Evolutionary conservation across 2,113 vertebrate genomes (phyloP), one percentile per base, ranked within the genome.

Genomic region (Psilopogon haemacephalus): DNA sequence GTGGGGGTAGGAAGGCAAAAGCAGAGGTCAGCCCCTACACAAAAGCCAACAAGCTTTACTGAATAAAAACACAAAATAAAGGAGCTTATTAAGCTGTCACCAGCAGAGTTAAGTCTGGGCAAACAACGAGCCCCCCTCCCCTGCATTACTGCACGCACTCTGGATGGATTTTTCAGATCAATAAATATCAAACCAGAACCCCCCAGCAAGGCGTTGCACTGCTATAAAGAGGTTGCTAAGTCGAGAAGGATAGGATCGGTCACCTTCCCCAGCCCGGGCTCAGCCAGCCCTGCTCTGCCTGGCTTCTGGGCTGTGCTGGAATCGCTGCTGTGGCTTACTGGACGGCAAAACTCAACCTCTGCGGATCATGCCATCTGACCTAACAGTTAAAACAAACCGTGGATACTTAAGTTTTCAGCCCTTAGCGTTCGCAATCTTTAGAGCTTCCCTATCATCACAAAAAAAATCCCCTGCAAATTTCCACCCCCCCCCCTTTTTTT

Each of bases 41-140:
- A 97, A 97, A 96, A 97, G 95, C 88, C 24, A 58, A 97, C 94
- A 97, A 97, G 95, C 93, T 91, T 91, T 86, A 74, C 65, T 90
- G 95, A 96, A 97, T 84, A 94, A 95, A 95, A 97, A 96, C 89
- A 95, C 95, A 93, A 96, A 97, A 95, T 96, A 94, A 93, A 97
- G 88, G 79, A 91, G 89, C 95, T 96, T 96, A 97, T 97, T 95
- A 96, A 97, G 95, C 94, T 89, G 89, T 95, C 95, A 94, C 93
- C 95, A 94, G 78, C 55, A n/a, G 85, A 64, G 72, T 96, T 96
- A 92, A 95, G 84, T 48, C 95, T 93, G 93, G 65, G 84, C 73
- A 15, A 96, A 96, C 59, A 54, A 64, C n/a, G 4, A 69, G 55
- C 77, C 71, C 77, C 91, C 86, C 60, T 58, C 77, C 91, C 86